phyloP scores from a whole-genome alignment of 1,140 invertebrate species.

The Daktulosphaira vitifoliae region DNA sequence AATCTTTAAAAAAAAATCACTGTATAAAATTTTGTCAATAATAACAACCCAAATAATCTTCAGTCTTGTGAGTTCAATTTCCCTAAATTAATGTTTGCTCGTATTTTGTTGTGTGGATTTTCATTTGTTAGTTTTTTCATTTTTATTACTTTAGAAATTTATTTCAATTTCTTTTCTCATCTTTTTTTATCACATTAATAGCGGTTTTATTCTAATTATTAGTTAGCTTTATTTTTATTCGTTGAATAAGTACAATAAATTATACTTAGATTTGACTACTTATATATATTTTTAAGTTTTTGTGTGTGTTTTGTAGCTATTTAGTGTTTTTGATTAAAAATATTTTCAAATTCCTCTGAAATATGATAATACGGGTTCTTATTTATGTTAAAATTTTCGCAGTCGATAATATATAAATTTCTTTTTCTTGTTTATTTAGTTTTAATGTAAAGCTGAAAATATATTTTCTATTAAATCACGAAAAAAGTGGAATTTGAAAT shows the following conservation, averaged over 20 bases:
- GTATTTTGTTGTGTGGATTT: constrained; percentile 38
- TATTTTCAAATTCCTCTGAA: no score
- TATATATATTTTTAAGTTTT: no score
- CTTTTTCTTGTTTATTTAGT: no score
- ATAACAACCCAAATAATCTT: constrained; percentile 18
- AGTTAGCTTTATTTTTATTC: constrained; percentile 30
- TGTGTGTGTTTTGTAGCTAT: no score
- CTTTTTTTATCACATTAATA: neutral
- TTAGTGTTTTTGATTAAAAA: no score
- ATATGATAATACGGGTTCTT: no score
- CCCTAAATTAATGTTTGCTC: constrained; percentile 33
- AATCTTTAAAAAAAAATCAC: constrained; percentile 66
- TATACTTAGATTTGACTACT: neutral
- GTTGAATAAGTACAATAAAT: constrained; percentile 16
- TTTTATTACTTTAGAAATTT: constrained; percentile 35
- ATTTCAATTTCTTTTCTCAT: constrained; percentile 20
- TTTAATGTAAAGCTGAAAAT: no score
- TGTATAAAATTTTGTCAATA: constrained; percentile 41
- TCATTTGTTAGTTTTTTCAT: constrained; percentile 36
- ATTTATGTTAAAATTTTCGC: no score
- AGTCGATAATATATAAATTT: no score
- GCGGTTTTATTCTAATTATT: neutral
- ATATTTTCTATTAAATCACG: no score
- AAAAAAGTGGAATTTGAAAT: no score
- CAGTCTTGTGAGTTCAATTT: constrained; percentile 39